A percentile compares a stretch with the other conserved stretches of the same genome.
Evolutionary conservation across 1,140 invertebrate genomes (phyloP).

Genomic region (Hylaeus anthracinus): DNA sequence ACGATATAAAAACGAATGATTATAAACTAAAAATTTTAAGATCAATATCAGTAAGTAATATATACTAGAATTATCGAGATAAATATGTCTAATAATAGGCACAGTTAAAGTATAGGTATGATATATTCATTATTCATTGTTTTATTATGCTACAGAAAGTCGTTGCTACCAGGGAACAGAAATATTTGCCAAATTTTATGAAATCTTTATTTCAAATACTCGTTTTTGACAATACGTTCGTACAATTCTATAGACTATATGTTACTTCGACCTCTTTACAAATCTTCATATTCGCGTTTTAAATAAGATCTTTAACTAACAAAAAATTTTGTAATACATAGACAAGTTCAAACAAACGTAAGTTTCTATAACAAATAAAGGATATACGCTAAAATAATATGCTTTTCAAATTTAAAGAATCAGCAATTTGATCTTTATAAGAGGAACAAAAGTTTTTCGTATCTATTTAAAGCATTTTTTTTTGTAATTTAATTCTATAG

Average conservation of each 20-base stretch:
- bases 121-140: conserved; percentile 63
- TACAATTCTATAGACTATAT: conserved; percentile 69
- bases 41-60: conserved; percentile 71
- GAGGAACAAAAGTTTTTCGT: background rate
- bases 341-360: conserved; percentile 14
- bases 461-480: conserved; percentile 1
- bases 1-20: conserved; percentile 65
- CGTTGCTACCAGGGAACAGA: conserved; percentile 78
- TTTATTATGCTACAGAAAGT: conserved; percentile 70
- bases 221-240: conserved; percentile 70
- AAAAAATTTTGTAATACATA: conserved; percentile 8
- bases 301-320: conserved; percentile 37
- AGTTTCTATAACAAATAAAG: conserved; percentile 21
- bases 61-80: conserved; percentile 59
- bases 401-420: background rate
- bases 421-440: background rate
- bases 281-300: conserved; percentile 44
- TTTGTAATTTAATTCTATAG: conserved; percentile 17
- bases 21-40: conserved; percentile 68
- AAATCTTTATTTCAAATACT: conserved; percentile 71
- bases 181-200: conserved; percentile 67
- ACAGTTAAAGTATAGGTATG: conserved; percentile 76
- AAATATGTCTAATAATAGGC: conserved; percentile 76
- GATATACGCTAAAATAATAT: background rate
- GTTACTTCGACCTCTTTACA: conserved; percentile 54